Evolutionary conservation across 1,140 invertebrate species (phyloP), one percentile per base, ranked within the genome.

Genomic region (Penaeus chinensis): DNA sequence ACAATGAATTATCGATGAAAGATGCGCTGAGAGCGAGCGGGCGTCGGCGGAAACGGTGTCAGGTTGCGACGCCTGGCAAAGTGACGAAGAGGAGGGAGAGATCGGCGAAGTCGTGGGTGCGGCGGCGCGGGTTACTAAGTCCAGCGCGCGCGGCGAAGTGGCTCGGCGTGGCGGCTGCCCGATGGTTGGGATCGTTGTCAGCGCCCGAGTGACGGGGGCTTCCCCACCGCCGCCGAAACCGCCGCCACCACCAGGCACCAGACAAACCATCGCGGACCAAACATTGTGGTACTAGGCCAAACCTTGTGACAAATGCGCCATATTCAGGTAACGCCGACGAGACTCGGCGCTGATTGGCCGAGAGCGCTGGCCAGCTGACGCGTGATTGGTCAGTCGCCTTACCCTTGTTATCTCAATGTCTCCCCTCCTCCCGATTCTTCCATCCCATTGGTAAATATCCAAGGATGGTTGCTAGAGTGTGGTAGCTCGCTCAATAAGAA

Each of bases 341-440:
- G 54, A 54, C 27, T 54, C 42, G n/a, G 60, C 24, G 60, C 69
- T 82, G 81, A 69, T 82, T 82, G 63, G 81, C 63, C 24, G 7
- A 66, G 63, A 62, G 62, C 8, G 16, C 24, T 19, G 32, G 62
- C 62, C 32, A 32, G 42, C 81, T 37, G 10, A 42, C 18, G 62
- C 63, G 61, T 82, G 63, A 82, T 82, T 82, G 81, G 81, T 82
- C 81, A 82, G 32, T 82, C 69, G 54, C 69, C 81, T 66, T 42
- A 32, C 63, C 81, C 65, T n/a, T 47, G 63, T 66, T 66, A 69
- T 82, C 81, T 66, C 24, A 82, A 47, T 65, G 81, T 32, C 71
- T 19, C 71, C 71, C 71, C 71, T 74, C 27, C 18, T 32, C 71
- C 71, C 42, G 27, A 5, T 27, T 32, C 81, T 42, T 22, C 62